Base-by-base conservation (phyloP, 2,797 vertebrate species). In the Betta splendens region DNA sequence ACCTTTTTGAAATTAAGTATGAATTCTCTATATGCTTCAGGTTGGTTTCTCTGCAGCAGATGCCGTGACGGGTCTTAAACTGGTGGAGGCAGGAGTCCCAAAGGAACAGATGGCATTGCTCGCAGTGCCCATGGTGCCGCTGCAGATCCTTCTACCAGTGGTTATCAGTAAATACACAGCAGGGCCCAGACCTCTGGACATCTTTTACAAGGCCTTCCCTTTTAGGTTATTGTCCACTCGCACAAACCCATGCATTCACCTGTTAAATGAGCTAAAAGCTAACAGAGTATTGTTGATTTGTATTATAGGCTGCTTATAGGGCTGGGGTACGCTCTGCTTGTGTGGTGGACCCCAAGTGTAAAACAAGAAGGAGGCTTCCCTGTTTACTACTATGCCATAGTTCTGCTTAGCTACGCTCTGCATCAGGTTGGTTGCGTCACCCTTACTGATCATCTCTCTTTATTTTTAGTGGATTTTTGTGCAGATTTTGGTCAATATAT, bases 101-200 rank as follows among this genome's bases (percentile, higher is more conserved):
- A 99, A 98, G 77, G 98, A 95, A 66, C 95, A 98, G 80, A 85
- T 99, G 61, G 97, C 97, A 5, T 90, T 99, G 54, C 70, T 99
- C 70, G 98, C 96, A 0, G 97, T 99, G 68, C 97, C 98, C 23
- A 97, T 99, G 96, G 98, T 99, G 68, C 98, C 98, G 57, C 69
- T 99, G 33, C 98, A 99, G 89, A 98, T 99, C 67, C 85, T 99
- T 10, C 29, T 99, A 44, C 97, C 98, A 12, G 68, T 99, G 57
- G 60, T 98, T 60, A 99, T 99, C 89, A 99, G 97, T 91, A 98
- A 93, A 81, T 99, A 99, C 86, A 99, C 98, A 3, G 96, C 97
- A 0, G 98, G 97, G 2, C 96, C 95, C 40, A 89, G 94, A 53
- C 98, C 98, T 5, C 90, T 99, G 23, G 93, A 98, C 48, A 59